phyloP scores from a whole-genome alignment of 2,888 invertebrate species.

The Unio delphinus region DNA sequence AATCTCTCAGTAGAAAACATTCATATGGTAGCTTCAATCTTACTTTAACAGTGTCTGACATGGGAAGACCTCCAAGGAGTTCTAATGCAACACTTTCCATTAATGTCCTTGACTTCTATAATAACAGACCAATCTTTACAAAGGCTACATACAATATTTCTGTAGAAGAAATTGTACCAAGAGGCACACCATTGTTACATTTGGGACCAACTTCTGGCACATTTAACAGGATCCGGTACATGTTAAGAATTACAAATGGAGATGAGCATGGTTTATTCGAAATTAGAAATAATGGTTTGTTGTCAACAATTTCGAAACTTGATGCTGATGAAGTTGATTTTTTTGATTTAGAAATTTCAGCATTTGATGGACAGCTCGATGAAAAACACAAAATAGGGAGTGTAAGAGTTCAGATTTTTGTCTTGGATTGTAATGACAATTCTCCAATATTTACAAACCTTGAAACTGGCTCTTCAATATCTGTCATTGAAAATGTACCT shows the following conservation, averaged over 20 bases:
- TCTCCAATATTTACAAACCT: constrained; percentile 85
- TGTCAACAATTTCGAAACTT: constrained; percentile 85
- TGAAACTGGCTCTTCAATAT: constrained; percentile 73
- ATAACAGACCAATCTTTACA: constrained; percentile 83
- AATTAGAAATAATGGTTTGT: constrained; percentile 85
- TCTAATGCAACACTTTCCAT: constrained; percentile 79
- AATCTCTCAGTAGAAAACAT: constrained; percentile 83
- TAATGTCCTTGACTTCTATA: constrained; percentile 84
- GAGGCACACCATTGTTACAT: constrained; percentile 83
- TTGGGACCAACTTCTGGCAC: constrained; percentile 71
- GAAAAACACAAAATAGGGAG: constrained; percentile 89
- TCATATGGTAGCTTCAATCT: constrained; percentile 89
- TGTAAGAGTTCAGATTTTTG: constrained; percentile 83
- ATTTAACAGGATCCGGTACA: constrained; percentile 80
- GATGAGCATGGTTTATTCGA: constrained; percentile 89
- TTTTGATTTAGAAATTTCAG: constrained; percentile 53
- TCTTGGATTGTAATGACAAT: constrained; percentile 94
- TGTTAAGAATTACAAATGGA: constrained; percentile 82
- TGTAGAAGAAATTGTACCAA: constrained; percentile 89
- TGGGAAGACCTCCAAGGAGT: constrained; percentile 75
- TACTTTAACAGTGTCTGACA: constrained; percentile 87
- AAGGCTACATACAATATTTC: constrained; percentile 86
- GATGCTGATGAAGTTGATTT: constrained; percentile 89
- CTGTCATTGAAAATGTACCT: constrained; percentile 89
- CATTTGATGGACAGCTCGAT: constrained; percentile 77